These are phyloP conservation scores for Ditylenchus weischeri DNA, from an alignment of 2,888 invertebrate genomes.

Conservation along the genomic window DNA sequence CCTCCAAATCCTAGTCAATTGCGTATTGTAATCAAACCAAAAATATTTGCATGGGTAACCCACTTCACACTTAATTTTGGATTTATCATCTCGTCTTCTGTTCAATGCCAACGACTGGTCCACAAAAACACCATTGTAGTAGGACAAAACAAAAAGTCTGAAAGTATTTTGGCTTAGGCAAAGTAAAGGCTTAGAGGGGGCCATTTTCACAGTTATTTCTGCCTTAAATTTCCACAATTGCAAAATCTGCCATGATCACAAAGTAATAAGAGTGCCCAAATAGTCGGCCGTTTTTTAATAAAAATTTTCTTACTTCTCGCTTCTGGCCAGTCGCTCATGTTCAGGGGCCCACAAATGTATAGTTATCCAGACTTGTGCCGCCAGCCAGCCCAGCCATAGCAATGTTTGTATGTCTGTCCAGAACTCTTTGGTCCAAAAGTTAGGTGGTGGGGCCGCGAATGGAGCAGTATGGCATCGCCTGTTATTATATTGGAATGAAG, in stretches of 20 bases:
- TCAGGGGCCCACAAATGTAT: constrained; percentile 87
- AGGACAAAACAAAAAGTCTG: constrained; percentile 80
- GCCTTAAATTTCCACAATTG: too few species aligned
- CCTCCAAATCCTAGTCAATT: constrained; percentile 45
- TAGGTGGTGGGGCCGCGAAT: not conserved
- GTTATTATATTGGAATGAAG: too few species aligned
- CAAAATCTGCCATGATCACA: too few species aligned
- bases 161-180: too few species aligned
- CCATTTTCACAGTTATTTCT: too few species aligned
- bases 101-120: constrained; percentile 94
- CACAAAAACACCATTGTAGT: constrained; percentile 85
- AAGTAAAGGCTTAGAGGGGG: too few species aligned
- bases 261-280: too few species aligned
- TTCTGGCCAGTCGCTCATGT: constrained; percentile 90
- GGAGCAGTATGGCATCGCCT: not conserved
- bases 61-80: constrained; percentile 57
- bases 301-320: constrained; percentile 66
- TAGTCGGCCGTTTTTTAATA: not conserved
- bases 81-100: constrained; percentile 71
- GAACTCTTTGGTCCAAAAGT: constrained; percentile 33
- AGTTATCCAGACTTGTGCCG: constrained; percentile 94
- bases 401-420: constrained; percentile 48
- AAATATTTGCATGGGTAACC: not conserved
- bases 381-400: constrained; percentile 65
- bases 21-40: not conserved